These are phyloP conservation scores for Orius laevigatus DNA, from an alignment of 1,140 invertebrate species.

Conservation along the genomic window DNA sequence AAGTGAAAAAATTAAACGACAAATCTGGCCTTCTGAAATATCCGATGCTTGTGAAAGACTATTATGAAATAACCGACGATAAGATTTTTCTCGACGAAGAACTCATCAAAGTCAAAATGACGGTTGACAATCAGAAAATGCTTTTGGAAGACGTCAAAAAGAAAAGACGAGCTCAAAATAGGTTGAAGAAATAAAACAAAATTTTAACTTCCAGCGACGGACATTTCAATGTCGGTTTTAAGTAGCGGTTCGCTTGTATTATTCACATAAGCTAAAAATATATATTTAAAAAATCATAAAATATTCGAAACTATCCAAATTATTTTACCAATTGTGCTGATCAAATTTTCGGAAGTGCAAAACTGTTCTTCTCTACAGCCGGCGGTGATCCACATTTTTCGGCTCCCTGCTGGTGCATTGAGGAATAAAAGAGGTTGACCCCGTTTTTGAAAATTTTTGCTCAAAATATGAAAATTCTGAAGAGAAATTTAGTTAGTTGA, in stretches of 20 bases:
- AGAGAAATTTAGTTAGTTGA: background rate
- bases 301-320: too few relatives aligned
- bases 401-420: conserved; percentile 8
- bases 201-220: too few relatives aligned
- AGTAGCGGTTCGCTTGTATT: too few relatives aligned
- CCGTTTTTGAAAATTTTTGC: conserved; percentile 11
- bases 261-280: too few relatives aligned
- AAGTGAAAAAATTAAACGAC: background rate
- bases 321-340: background rate
- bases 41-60: background rate
- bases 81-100: too few relatives aligned
- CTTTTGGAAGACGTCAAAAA: too few relatives aligned
- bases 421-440: conserved; percentile 13
- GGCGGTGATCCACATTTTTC: conserved; percentile 7
- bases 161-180: too few relatives aligned
- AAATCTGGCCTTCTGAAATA: background rate
- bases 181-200: too few relatives aligned
- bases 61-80: background rate
- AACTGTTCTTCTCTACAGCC: conserved; percentile 6
- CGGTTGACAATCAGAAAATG: too few relatives aligned
- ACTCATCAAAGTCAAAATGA: too few relatives aligned
- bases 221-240: too few relatives aligned
- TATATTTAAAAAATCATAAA: too few relatives aligned
- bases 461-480: conserved; percentile 4
- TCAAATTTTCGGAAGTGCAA: background rate